Conservation (phyloP, 1,140 invertebrate genomes). For the Lepidotrigona ventralis region DNA sequence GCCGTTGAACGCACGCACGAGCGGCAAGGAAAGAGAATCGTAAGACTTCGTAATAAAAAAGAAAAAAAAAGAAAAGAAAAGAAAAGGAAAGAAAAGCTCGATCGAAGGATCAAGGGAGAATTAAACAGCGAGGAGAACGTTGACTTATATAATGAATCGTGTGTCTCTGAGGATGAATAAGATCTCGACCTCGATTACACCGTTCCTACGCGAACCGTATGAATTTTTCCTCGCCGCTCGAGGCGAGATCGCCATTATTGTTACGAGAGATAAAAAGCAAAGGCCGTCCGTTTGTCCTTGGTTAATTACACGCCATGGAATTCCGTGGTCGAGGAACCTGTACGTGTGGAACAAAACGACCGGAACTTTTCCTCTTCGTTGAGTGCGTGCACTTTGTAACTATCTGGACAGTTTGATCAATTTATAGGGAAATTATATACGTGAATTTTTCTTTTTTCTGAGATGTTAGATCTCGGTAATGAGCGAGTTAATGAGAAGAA, state of each 20-base stretch:
- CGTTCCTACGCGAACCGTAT: conserved; percentile 27
- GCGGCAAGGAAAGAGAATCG: neutral
- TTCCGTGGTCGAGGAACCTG: neutral
- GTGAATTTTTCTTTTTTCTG: neutral
- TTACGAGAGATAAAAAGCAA: conserved; percentile 43
- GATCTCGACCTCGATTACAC: conserved; percentile 49
- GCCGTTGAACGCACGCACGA: neutral
- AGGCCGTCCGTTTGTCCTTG: conserved; percentile 17
- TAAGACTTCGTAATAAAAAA: neutral
- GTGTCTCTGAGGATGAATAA: conserved; percentile 19
- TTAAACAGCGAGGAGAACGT: conserved; percentile 38
- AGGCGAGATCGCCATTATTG: conserved; percentile 56
- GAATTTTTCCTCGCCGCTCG: conserved; percentile 29
- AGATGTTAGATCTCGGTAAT: neutral
- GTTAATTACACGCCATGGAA: conserved; percentile 13
- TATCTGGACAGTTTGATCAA: neutral
- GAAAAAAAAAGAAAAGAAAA: no score
- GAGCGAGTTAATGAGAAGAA: neutral
- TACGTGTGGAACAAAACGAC: neutral
- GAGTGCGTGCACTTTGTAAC: no score
- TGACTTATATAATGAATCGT: conserved; percentile 59
- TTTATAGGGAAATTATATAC: neutral
- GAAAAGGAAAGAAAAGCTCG: neutral
- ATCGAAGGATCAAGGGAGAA: neutral
- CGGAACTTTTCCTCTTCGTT: neutral